Conservation (phyloP, 2,888 invertebrate genomes). For the Elysia crispata region DNA sequence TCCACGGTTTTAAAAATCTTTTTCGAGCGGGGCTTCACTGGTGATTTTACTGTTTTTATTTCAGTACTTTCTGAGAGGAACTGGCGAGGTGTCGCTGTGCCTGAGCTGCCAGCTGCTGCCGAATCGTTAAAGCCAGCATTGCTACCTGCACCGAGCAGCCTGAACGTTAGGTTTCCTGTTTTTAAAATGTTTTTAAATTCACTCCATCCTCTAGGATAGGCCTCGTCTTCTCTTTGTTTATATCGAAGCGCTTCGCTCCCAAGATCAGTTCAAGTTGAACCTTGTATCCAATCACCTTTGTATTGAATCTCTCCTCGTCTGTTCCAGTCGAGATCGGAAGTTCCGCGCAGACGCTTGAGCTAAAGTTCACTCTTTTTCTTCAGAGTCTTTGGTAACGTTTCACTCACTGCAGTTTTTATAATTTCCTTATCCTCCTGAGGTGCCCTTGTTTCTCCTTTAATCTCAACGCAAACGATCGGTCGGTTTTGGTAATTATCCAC, state of each 20-base stretch:
- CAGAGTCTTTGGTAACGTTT: conserved; percentile 15
- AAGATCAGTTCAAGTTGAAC: background rate
- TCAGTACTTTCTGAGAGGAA: background rate
- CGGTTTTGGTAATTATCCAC: background rate
- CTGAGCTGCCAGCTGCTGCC: background rate
- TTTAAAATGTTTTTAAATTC: background rate
- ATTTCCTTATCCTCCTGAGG: background rate
- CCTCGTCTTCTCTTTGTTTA: background rate
- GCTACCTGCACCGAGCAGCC: background rate
- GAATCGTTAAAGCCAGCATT: background rate
- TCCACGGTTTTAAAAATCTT: no score
- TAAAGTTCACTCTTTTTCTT: background rate
- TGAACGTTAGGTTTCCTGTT: background rate
- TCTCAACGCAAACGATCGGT: background rate
- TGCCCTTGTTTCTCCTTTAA: background rate
- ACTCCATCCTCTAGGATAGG: background rate
- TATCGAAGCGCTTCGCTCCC: conserved; percentile 18
- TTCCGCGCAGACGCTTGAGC: background rate
- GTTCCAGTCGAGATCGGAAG: background rate
- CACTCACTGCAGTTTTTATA: background rate
- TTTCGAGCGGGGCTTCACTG: background rate
- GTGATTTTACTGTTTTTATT: background rate
- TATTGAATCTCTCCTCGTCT: background rate
- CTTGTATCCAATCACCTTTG: background rate
- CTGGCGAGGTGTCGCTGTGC: background rate